Conservation (phyloP, 2,113 vertebrate species). For the Eleginops maclovinus region DNA sequence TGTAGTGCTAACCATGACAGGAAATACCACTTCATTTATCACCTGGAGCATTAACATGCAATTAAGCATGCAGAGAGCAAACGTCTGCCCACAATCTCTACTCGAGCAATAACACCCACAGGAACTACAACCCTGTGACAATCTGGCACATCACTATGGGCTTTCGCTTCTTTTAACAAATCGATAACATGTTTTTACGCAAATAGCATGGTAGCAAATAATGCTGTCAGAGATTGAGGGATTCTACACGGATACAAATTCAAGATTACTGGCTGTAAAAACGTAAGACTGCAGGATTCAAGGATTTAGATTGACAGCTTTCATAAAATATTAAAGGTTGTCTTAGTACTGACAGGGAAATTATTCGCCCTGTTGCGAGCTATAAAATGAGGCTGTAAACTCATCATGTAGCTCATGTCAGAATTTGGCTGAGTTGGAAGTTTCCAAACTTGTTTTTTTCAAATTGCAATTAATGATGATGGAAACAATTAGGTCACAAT, state of each 20-base stretch:
- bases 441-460: slow-evolving; percentile 4
- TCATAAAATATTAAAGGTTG: background rate
- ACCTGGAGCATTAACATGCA: background rate
- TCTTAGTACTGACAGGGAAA: background rate
- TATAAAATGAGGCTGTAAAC: background rate
- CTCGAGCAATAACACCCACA: background rate
- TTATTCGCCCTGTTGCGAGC: background rate
- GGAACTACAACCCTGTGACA: background rate
- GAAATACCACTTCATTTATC: background rate
- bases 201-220: background rate
- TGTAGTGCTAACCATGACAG: background rate
- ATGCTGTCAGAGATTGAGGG: background rate
- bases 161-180: background rate
- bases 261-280: background rate
- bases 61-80: background rate
- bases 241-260: background rate
- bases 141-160: background rate
- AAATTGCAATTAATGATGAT: slow-evolving; percentile 10
- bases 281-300: background rate
- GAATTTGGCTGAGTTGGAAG: background rate
- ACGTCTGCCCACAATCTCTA: background rate
- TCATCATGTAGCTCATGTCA: background rate
- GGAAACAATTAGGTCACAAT: slow-evolving; percentile 25
- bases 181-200: background rate
- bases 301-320: background rate